phyloP scores from a whole-genome alignment of 2,888 invertebrate species.

The Antheraea assamensis region DNA sequence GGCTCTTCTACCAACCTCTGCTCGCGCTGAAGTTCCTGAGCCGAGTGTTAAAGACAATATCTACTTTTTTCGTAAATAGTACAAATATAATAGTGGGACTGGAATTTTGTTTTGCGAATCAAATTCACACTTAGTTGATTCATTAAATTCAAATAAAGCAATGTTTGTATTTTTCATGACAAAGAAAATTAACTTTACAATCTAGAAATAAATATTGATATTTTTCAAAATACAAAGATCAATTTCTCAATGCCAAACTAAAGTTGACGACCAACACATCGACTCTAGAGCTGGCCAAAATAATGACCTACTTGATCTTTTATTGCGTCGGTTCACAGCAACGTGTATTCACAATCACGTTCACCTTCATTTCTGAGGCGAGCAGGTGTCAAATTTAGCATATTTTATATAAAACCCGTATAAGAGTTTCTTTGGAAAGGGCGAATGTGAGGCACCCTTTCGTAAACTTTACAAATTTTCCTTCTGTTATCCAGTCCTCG shows the following conservation, averaged over 20 bases:
- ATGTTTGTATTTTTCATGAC: background rate
- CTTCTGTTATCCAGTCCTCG: background rate
- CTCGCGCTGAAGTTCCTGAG: too few species aligned
- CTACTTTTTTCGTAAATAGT: too few species aligned
- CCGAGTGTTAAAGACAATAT: too few species aligned
- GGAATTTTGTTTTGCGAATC: too few species aligned
- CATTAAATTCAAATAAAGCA: background rate
- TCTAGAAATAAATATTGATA: background rate
- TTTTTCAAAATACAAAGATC: background rate
- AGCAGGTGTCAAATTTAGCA: slow-evolving; percentile 10
- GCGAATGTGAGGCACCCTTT: slow-evolving; percentile 15
- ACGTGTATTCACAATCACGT: background rate
- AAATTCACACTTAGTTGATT: too few species aligned
- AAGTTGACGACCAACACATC: background rate
- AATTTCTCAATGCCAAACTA: background rate
- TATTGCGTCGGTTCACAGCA: background rate
- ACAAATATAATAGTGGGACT: too few species aligned
- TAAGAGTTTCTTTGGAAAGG: slow-evolving; percentile 11
- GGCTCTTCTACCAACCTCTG: too few species aligned
- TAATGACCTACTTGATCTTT: background rate
- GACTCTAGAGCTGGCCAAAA: background rate
- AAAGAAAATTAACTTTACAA: background rate
- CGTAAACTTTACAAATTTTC: background rate
- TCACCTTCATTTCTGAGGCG: background rate
- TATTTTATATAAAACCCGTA: slow-evolving; percentile 10